Percentiles rank a stretch among this genome's conserved stretches.
phyloP scores from a whole-genome alignment of 2,888 invertebrate genomes.

The Mythimna vitellina region DNA sequence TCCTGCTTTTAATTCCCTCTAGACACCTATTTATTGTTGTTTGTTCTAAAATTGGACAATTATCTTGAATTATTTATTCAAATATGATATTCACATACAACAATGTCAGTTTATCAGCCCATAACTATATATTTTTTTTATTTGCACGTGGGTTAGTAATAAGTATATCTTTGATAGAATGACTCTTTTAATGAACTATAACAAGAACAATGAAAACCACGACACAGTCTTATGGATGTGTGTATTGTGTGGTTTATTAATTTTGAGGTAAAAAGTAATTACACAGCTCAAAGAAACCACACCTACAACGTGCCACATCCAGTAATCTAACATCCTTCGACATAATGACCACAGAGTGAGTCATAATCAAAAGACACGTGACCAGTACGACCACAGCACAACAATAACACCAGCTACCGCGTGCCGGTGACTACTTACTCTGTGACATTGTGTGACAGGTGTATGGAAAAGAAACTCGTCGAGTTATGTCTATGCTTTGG shows the following conservation, averaged over 20 bases:
- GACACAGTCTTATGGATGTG: not conserved
- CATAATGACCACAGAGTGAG: constrained; percentile 10
- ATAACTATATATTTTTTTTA: too few relatives aligned
- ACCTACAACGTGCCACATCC: not conserved
- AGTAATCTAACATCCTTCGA: not conserved
- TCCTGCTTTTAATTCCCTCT: too few relatives aligned
- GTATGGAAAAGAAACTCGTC: not conserved
- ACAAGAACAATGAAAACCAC: not conserved
- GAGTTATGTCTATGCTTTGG: not conserved
- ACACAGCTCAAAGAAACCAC: not conserved
- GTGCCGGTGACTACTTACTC: not conserved
- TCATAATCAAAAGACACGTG: constrained; percentile 34
- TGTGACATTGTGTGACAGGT: not conserved
- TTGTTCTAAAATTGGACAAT: too few relatives aligned
- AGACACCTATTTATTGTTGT: too few relatives aligned
- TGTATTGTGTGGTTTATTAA: not conserved
- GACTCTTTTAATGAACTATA: not conserved
- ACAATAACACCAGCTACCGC: constrained; percentile 16
- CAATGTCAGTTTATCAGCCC: too few relatives aligned
- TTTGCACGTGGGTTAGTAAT: not conserved
- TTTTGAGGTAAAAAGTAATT: not conserved
- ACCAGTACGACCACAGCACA: constrained; percentile 9
- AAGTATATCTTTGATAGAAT: not conserved
- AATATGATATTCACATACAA: too few relatives aligned
- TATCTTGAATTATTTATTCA: too few relatives aligned